phyloP scores from a whole-genome alignment of 2,113 vertebrate genomes.

The Galeopterus variegatus region DNA sequence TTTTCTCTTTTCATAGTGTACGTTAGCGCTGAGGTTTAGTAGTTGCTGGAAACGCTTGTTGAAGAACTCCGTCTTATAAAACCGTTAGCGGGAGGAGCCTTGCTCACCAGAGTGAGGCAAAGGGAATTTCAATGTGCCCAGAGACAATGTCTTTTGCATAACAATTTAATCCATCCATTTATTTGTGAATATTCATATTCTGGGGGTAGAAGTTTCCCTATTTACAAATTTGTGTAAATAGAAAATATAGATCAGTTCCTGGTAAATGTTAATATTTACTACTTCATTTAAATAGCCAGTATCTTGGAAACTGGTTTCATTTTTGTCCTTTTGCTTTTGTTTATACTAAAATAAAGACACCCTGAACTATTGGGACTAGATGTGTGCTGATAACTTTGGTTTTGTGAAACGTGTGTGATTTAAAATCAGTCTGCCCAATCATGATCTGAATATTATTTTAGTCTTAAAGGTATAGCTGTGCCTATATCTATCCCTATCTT shows the following conservation, averaged over 20 bases:
- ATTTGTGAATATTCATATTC: conserved; percentile 89
- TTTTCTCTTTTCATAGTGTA: conserved; percentile 40
- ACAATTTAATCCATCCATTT: conserved; percentile 84
- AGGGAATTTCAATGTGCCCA: conserved; percentile 82
- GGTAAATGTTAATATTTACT: conserved; percentile 75
- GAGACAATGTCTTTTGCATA: conserved; percentile 87
- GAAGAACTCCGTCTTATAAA: conserved; percentile 51
- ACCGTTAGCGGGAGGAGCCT: conserved; percentile 61
- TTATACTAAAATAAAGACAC: not conserved
- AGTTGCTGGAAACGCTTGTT: conserved; percentile 61
- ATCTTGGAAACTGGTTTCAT: not conserved
- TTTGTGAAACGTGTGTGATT: not conserved
- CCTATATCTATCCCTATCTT: not conserved
- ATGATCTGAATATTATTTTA: conserved; percentile 52
- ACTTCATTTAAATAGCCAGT: conserved; percentile 57
- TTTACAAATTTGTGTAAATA: conserved; percentile 78
- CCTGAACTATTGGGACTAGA: not conserved
- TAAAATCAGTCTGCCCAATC: conserved; percentile 13
- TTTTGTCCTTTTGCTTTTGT: conserved; percentile 60
- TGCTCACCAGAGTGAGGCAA: conserved; percentile 80
- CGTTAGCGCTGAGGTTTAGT: conserved; percentile 49
- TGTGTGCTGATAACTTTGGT: not conserved
- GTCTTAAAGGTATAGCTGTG: not conserved
- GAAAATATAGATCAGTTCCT: conserved; percentile 79
- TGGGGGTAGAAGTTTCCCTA: conserved; percentile 78